Evolutionary conservation across 92 coral and sea anemone genomes (phyloP), one percentile per base, ranked within the genome.

Genomic region (Palythoa caribaeorum): DNA sequence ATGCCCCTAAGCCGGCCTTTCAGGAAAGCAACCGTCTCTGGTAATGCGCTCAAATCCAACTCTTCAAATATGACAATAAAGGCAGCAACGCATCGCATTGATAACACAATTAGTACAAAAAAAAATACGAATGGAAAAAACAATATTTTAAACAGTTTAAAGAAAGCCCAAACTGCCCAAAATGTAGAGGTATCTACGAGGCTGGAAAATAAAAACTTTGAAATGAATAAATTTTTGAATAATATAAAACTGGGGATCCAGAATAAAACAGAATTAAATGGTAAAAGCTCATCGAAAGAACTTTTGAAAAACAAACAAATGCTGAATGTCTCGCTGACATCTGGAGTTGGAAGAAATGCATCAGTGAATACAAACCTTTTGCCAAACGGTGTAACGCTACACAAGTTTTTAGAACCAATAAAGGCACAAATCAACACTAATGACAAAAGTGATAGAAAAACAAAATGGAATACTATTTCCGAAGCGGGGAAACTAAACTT

Each of bases 401-500:
- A 68, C 19, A 66, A 47, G 11, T 3, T 15, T 37, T 52, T 21
- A 9, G 44, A 14, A 81, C 16, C 60, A 11, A 51, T 15, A n/a
- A 80, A 44, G 19, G 50, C 7, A 11, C 14, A n/a, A 62, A 21
- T 20, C 38, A 57, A 57, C 12, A 13, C 3, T 65, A 38, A 62
- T 50, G 75, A 16, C 54, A 52, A 80, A 11, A 63, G 6, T 66
- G 76, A 66, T 3, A 68, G 11, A 37, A 48, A 68, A 39, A 48
- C 60, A 3, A 10, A 81, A 40, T 81, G 86, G 86, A 81, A 81
- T 40, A 81, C 86, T 11, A 47, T 81, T 19, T 66, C 86, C 4
- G 76, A 66, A 66, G 44, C 20, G 13, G 86, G 86, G 38, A 81
- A 81, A 48, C 40, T 81, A 6, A 81, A 81, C 48, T 81, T 81